phyloP scores from a whole-genome alignment of 2,888 invertebrate genomes.

The Deilephila porcellus region DNA sequence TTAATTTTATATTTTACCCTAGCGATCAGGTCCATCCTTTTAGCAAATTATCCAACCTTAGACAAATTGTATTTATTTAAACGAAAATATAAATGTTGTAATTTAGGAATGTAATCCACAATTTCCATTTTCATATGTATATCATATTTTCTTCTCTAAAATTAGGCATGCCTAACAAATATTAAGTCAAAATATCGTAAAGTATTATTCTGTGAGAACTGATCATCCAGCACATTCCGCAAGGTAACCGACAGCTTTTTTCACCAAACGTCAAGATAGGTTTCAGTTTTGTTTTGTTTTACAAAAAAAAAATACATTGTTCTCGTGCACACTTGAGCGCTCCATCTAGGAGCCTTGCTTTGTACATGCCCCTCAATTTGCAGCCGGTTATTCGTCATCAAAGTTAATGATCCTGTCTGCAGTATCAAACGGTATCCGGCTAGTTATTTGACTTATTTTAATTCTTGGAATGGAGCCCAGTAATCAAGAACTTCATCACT shows the following conservation, averaged over 20 bases:
- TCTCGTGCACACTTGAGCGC: slow-evolving; percentile 10
- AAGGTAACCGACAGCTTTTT: slow-evolving; percentile 2
- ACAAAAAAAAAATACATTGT: slow-evolving; percentile 12
- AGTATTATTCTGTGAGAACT: neutral
- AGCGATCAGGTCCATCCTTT: too few species aligned
- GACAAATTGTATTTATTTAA: too few species aligned
- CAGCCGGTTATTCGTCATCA: slow-evolving; percentile 41
- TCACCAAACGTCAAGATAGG: neutral
- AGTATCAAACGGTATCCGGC: slow-evolving; percentile 43
- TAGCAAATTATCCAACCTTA: too few species aligned
- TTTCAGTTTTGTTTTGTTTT: slow-evolving; percentile 4
- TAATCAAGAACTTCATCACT: slow-evolving; percentile 22
- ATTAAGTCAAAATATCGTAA: too few species aligned
- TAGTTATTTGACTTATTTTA: slow-evolving; percentile 29
- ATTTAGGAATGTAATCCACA: too few species aligned
- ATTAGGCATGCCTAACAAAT: too few species aligned
- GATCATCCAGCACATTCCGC: neutral
- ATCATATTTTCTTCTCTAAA: too few species aligned
- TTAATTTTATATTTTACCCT: too few species aligned
- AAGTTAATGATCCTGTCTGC: slow-evolving; percentile 50
- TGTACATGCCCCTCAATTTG: slow-evolving; percentile 33
- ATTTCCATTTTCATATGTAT: too few species aligned
- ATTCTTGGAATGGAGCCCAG: slow-evolving; percentile 14
- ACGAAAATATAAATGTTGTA: too few species aligned
- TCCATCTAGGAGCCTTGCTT: slow-evolving; percentile 18